Conservation (phyloP, 2,888 invertebrate genomes). For the Troides aeacus region DNA sequence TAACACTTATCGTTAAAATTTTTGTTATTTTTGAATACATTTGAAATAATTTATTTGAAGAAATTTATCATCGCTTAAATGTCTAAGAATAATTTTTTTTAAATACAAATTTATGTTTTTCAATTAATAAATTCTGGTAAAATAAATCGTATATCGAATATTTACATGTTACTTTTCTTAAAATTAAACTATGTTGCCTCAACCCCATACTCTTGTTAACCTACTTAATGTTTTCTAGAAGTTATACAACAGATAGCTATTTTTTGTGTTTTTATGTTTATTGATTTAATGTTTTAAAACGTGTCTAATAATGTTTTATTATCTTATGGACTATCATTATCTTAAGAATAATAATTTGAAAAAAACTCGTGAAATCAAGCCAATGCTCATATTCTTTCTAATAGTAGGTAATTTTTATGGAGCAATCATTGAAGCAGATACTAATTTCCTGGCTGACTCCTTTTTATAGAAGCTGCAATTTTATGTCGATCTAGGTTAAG, state of each 20-base stretch:
- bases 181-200: constrained; percentile 48
- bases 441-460: not conserved
- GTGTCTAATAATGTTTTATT: not conserved
- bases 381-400: not conserved
- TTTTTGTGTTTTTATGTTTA: not conserved
- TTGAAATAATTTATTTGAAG: too few relatives aligned
- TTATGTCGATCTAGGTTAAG: not conserved
- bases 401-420: not conserved
- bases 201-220: constrained; percentile 42
- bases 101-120: too few relatives aligned
- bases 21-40: too few relatives aligned
- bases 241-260: not conserved
- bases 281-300: not conserved
- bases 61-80: too few relatives aligned
- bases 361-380: not conserved
- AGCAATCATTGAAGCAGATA: not conserved
- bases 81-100: too few relatives aligned
- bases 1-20: too few relatives aligned
- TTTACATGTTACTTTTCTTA: constrained; percentile 11
- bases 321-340: not conserved
- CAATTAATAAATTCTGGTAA: too few relatives aligned
- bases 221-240: constrained; percentile 34
- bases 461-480: not conserved
- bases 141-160: not conserved
- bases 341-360: not conserved